Evolutionary conservation across 2,888 invertebrate genomes (phyloP), one percentile per base, ranked within the genome.

Genomic region (Proisotoma minuta): DNA sequence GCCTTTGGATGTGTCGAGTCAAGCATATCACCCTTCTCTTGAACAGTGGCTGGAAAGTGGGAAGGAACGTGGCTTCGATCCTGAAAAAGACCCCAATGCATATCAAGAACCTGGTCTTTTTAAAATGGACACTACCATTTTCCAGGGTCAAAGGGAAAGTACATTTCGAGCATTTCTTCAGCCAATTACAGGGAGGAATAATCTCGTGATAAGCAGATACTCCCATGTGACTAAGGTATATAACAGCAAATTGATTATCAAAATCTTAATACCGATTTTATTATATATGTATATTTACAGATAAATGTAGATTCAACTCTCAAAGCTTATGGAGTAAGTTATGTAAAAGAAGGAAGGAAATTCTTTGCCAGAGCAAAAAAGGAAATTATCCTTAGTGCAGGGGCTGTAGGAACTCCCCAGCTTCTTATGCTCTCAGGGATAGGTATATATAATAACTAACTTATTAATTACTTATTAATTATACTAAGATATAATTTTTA

Each of bases 341-440:
- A 69, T 54, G 56, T 59, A 1, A 54, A 66, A 12, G 66, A 71
- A 49, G 71, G 69, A n/a, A 60, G 48, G 40, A 51, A 53, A 40
- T 60, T 66, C 34, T 66, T 64, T 60, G 71, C 62, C 1, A 26
- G 60, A 24, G 68, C 66, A 8, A 34, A 28, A 12, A 61, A 65
- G 27, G 72, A 72, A 68, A 62, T 72, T 29, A 64, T 72, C 20
- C 23, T 72, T 4, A 62, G 63, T 24, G 65, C 67, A 3, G 69
- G 68, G 15, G 65, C 71, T 1, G 59, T 71, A 8, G 62, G 67
- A 47, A 61, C 68, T n/a, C 68, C 70, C 5, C 57, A 68, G 22
- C 40, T 73, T 10, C 64, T 73, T 5, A 62, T 73, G 66, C 57
- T 73, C 1, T 68, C 68, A 0, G 70, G 73, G 1, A 68, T 73